phyloP scores from a whole-genome alignment of 2,888 invertebrate species.

The Calameuta idolon region DNA sequence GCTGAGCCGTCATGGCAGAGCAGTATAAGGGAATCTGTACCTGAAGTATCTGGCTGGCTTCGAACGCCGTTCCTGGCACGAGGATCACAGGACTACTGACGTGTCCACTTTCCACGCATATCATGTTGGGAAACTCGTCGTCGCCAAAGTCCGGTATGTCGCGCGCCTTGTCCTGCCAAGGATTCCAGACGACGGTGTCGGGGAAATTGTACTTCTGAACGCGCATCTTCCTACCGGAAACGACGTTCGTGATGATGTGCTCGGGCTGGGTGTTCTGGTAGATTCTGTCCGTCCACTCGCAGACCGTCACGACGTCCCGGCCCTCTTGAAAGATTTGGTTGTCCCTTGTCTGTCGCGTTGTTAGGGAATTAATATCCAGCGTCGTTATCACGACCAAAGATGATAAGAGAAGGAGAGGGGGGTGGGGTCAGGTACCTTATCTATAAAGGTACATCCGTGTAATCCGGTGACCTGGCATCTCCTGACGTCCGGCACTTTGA shows the following conservation, averaged over 20 bases:
- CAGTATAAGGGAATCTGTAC: constrained; percentile 64
- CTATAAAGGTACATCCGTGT: constrained; percentile 90
- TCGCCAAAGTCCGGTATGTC: constrained; percentile 96
- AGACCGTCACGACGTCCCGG: constrained; percentile 88
- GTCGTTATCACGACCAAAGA: no score
- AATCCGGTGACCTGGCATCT: constrained; percentile 93
- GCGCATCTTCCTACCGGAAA: constrained; percentile 91
- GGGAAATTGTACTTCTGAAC: constrained; percentile 95
- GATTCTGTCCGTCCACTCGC: constrained; percentile 93
- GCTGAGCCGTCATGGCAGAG: no score
- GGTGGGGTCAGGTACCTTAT: constrained; percentile 77
- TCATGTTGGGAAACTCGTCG: constrained; percentile 96
- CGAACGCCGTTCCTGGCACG: constrained; percentile 90
- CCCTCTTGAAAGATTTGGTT: constrained; percentile 90
- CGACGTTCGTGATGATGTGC: constrained; percentile 93
- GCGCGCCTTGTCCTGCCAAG: constrained; percentile 93
- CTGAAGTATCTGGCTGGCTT: constrained; percentile 91
- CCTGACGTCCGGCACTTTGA: constrained; percentile 94
- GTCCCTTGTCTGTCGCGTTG: constrained; percentile 77
- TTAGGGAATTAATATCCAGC: no score
- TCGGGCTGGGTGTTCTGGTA: constrained; percentile 94
- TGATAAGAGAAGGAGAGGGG: no score
- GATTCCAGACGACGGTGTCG: constrained; percentile 98
- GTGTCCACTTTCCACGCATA: constrained; percentile 95
- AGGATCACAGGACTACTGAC: constrained; percentile 89